Evolutionary conservation across 1,140 invertebrate species (phyloP).

Genomic region (Acromyrmex heyeri): DNA sequence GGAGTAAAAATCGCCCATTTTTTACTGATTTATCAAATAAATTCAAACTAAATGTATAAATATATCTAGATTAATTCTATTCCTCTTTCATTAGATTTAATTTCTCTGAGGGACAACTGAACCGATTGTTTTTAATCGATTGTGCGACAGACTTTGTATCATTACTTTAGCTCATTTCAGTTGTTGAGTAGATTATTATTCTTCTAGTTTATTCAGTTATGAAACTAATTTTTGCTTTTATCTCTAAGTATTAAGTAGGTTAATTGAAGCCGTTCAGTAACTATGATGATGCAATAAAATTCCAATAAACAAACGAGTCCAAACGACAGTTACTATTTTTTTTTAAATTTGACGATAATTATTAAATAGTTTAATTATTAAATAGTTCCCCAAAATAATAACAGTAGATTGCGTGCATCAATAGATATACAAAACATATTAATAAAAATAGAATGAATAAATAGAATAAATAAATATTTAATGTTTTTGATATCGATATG

Average conservation of each 20-base stretch:
- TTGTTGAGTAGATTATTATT: constrained; percentile 24
- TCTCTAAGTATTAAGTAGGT: background rate
- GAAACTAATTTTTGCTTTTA: background rate
- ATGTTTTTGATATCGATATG: background rate
- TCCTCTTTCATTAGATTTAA: background rate
- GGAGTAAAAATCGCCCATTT: background rate
- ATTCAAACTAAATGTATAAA: constrained; percentile 4
- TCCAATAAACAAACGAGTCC: no score
- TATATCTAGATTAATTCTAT: background rate
- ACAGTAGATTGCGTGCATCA: background rate
- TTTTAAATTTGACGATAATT: background rate
- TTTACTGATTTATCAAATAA: background rate
- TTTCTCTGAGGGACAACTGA: background rate
- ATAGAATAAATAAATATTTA: background rate
- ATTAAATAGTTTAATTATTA: background rate
- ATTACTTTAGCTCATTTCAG: background rate
- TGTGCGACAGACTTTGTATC: background rate
- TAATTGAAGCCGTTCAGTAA: background rate
- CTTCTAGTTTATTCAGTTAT: background rate
- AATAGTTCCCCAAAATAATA: background rate
- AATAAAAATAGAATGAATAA: background rate
- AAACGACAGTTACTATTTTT: background rate
- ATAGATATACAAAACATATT: background rate
- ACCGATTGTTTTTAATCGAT: background rate
- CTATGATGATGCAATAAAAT: background rate